These are phyloP conservation scores for Sebastes schlegelii DNA, from an alignment of 2,113 vertebrate species.

Conservation along the genomic window DNA sequence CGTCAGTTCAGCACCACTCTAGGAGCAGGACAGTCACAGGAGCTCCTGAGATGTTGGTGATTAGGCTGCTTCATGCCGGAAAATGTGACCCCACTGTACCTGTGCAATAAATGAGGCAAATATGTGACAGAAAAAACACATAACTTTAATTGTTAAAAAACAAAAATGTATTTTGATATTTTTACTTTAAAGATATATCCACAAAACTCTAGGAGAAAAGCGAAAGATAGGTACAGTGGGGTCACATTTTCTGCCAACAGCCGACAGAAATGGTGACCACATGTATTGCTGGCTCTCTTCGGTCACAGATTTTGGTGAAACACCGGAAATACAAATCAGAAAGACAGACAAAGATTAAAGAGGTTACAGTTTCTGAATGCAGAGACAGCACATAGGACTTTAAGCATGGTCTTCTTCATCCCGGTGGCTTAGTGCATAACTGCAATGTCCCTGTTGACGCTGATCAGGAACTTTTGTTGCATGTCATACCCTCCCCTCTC, in stretches of 20 bases:
- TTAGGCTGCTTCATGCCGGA: not conserved
- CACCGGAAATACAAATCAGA: not conserved
- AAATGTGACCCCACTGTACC: no score
- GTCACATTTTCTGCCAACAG: no score
- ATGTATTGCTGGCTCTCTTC: no score
- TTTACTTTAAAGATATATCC: no score
- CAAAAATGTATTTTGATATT: no score
- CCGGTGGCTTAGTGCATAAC: not conserved
- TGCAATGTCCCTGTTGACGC: not conserved
- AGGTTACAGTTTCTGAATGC: not conserved
- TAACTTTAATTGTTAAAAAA: no score
- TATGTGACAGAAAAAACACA: no score
- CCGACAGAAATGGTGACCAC: no score
- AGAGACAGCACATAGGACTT: not conserved
- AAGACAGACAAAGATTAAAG: slow-evolving; percentile 2
- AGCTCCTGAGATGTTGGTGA: not conserved
- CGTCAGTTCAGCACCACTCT: slow-evolving; percentile 12
- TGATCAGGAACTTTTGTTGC: not conserved
- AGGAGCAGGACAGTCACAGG: not conserved
- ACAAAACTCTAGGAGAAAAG: no score
- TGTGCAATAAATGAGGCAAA: no score
- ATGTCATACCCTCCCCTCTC: not conserved
- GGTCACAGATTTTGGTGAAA: no score
- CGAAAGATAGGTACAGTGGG: no score
- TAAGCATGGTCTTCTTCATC: not conserved